phyloP scores from a whole-genome alignment of 2,888 invertebrate species.

The Heliconius cydno region DNA sequence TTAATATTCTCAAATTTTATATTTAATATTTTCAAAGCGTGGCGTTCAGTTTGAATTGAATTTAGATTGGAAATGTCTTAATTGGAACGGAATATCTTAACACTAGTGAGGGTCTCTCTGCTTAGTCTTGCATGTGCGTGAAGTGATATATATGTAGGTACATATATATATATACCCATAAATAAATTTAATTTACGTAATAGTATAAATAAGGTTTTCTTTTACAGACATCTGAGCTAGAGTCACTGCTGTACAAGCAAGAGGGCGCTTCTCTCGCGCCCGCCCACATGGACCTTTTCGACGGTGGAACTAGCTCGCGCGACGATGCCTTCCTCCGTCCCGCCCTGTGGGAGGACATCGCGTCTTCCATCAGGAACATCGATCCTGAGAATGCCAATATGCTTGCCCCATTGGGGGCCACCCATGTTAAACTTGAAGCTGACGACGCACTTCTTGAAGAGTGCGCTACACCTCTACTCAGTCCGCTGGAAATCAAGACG shows the following conservation, averaged over 20 bases:
- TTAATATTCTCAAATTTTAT: no score
- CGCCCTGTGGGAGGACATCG: conserved; percentile 95
- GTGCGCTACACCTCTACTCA: conserved; percentile 87
- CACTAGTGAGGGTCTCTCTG: no score
- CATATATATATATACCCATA: no score
- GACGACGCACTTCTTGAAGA: conserved; percentile 84
- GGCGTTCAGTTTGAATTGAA: no score
- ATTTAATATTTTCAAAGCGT: no score
- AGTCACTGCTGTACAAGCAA: conserved; percentile 90
- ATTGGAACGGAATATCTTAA: no score
- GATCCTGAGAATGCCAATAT: conserved; percentile 95
- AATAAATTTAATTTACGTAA: neutral
- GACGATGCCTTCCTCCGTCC: conserved; percentile 95
- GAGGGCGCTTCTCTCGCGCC: conserved; percentile 86
- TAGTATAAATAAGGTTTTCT: neutral
- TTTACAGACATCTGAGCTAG: conserved; percentile 89
- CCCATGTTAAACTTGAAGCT: conserved; percentile 91
- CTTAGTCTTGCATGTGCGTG: no score
- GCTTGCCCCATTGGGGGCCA: conserved; percentile 86
- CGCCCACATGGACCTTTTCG: conserved; percentile 83
- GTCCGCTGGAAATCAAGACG: conserved; percentile 91
- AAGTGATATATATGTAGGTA: no score
- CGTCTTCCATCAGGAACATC: conserved; percentile 94
- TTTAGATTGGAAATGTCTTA: no score
- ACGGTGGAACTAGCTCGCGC: conserved; percentile 82